A percentile compares a stretch with the other conserved stretches of the same genome.
Evolutionary conservation across 2,113 vertebrate species (phyloP).

Genomic region (Gadus chalcogrammus): DNA sequence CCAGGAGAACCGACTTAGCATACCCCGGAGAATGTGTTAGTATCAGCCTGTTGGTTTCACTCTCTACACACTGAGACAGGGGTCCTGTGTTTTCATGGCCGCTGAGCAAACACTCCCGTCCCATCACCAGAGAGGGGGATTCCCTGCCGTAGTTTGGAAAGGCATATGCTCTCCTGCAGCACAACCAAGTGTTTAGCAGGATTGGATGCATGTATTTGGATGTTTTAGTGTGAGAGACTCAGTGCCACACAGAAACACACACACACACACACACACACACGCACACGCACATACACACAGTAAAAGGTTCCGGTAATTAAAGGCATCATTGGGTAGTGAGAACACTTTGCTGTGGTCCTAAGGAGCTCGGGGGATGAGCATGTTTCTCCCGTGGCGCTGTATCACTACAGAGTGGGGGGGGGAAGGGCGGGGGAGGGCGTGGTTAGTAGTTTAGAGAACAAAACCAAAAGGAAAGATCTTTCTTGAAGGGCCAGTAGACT

Average conservation of each 20-base stretch:
- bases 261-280: background rate
- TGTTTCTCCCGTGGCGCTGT: constrained; percentile 27
- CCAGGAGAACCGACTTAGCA: too few relatives aligned
- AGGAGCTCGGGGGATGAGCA: constrained; percentile 56
- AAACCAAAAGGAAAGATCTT: background rate
- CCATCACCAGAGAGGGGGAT: constrained; percentile 31
- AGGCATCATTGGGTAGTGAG: constrained; percentile 26
- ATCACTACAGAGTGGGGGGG: constrained; percentile 14
- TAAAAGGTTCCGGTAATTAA: background rate
- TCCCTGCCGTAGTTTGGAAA: too few relatives aligned
- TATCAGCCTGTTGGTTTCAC: too few relatives aligned
- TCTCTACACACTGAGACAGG: too few relatives aligned
- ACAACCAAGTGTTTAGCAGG: too few relatives aligned
- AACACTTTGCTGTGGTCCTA: constrained; percentile 55
- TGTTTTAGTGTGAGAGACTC: too few relatives aligned
- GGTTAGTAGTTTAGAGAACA: background rate
- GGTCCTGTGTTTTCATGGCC: too few relatives aligned
- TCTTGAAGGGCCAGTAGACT: too few relatives aligned
- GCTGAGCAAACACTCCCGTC: constrained; percentile 20
- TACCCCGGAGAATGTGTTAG: too few relatives aligned
- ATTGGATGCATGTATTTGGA: too few relatives aligned
- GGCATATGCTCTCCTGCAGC: too few relatives aligned
- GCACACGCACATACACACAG: background rate
- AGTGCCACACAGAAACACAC: background rate
- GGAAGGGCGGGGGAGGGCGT: constrained; percentile 1